Base-by-base conservation (phyloP, 1,140 invertebrate genomes). In the Apis mellifera region DNA sequence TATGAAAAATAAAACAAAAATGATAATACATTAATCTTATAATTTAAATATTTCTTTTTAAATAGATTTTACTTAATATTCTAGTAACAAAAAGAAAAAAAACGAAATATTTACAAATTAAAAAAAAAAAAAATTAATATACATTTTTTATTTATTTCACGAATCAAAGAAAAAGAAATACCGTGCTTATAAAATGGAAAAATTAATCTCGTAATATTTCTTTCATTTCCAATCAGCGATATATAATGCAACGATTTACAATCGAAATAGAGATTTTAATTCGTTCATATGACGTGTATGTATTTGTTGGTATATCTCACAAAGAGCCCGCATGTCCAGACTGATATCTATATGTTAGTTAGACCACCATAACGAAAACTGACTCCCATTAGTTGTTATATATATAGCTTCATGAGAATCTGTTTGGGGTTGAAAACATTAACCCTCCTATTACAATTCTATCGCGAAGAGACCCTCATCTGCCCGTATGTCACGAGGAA, bases 401-500 rank as follows among this genome's bases (percentile, higher is more conserved):
- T 42, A 42, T 91, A 86, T 91, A 90, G 86, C 71, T 62, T 52
- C 88, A 90, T 91, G 90, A 90, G 90, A 91, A 91, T 91, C 89
- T 89, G 69, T 85, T 82, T 81, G 70, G 88, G 86, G 89, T 88
- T 88, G 81, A 85, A 89, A 88, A 85, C 86, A 86, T 85, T 84
- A 81, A 73, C 80, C 72, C 64, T 82, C 17, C 60, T 66, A 78
- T 78, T 77, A 71, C 69, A 75, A 72, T 86, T 84, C 75, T 64
- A 48, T 32, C 54, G 59, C n/a, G 72, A 12, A 55, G 65, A 60
- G 32, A 78, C 88, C 88, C 89, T 80, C 82, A 89, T 91, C 54
- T 68, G 55, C 86, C 90, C 90, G 83, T 87, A 91, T 91, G 85
- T 77, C 66, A 71, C 74, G 78, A 57, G 64, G 82, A 85, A 84